Conservation (phyloP, 2,113 vertebrate genomes). For the Porphyrio hochstetteri region DNA sequence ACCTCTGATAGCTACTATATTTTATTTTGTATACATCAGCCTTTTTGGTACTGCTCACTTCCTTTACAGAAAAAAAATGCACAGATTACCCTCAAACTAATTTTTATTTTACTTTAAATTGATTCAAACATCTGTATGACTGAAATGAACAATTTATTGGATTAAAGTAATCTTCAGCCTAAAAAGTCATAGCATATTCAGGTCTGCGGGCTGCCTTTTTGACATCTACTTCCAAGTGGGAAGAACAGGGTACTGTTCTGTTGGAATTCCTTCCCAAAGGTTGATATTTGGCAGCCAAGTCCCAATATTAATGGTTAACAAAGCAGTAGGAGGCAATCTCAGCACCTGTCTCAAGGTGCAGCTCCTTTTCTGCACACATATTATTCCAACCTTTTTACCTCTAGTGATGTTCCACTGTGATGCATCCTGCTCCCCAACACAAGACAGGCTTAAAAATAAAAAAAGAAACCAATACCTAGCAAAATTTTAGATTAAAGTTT, state of each 20-base stretch:
- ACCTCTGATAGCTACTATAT: neutral
- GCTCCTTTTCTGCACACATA: neutral
- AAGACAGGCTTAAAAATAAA: neutral
- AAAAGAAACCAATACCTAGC: neutral
- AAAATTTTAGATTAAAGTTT: neutral
- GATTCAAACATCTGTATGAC: neutral
- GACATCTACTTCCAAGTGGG: conserved; percentile 2
- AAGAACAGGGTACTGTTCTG: neutral
- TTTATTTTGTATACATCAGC: neutral
- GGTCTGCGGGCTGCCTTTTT: neutral
- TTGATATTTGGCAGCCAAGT: neutral
- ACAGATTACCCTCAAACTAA: neutral
- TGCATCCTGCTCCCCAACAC: neutral
- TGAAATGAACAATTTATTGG: neutral
- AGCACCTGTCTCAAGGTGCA: neutral
- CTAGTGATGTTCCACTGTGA: neutral
- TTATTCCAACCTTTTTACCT: neutral
- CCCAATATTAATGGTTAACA: neutral
- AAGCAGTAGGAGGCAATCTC: neutral
- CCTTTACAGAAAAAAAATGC: neutral
- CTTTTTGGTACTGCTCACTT: neutral
- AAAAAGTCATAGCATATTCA: neutral
- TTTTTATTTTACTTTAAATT: neutral
- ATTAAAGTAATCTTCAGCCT: neutral
- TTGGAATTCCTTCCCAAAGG: conserved; percentile 37